These are phyloP conservation scores for Dinocampus coccinellae DNA, from an alignment of 2,888 invertebrate species.

Conservation along the genomic window DNA sequence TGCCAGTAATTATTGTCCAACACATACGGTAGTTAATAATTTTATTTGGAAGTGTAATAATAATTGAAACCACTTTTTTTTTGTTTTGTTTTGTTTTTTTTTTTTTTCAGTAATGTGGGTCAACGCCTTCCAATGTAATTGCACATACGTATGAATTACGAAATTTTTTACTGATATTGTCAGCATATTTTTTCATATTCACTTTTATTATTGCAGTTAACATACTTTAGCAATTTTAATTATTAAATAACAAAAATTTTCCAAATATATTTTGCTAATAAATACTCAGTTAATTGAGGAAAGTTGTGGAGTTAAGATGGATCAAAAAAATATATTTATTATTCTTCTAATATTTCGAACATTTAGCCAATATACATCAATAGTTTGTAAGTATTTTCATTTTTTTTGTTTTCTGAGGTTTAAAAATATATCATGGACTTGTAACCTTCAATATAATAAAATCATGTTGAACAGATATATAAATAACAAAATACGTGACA, in stretches of 20 bases:
- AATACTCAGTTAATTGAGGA: neutral
- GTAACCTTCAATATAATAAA: conserved; percentile 20
- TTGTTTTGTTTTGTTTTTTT: neutral
- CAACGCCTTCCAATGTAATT: neutral
- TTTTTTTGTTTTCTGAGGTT: neutral
- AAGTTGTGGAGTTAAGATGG: conserved; percentile 8
- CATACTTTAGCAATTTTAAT: neutral
- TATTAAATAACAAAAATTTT: too few relatives aligned
- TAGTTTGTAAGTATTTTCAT: conserved; percentile 36
- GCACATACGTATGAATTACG: neutral
- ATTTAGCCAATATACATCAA: neutral
- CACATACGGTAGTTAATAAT: neutral
- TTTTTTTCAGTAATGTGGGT: neutral
- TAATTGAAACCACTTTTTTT: too few relatives aligned
- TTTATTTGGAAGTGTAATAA: neutral
- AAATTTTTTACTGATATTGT: neutral
- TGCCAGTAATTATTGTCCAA: neutral
- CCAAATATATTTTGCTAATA: too few relatives aligned
- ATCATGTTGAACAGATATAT: neutral
- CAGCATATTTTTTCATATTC: neutral
- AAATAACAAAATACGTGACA: neutral
- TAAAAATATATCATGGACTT: conserved; percentile 3
- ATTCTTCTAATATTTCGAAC: neutral
- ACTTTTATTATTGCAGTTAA: neutral
- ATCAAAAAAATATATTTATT: neutral